Base-by-base conservation (phyloP, 2,113 vertebrate genomes). In the Mionectes macconnelli region DNA sequence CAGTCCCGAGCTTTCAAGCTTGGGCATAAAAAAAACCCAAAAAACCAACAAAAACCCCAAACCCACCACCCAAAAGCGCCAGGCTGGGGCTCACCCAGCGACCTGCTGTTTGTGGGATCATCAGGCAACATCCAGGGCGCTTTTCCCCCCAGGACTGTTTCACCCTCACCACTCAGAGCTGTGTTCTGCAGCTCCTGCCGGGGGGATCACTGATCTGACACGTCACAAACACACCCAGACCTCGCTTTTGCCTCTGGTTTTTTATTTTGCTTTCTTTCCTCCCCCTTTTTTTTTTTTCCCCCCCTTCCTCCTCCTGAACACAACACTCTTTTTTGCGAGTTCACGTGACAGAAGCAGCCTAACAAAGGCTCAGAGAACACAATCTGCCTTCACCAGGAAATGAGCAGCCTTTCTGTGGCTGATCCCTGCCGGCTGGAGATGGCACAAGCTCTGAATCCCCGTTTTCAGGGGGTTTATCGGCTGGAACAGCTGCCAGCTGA, bases 71-170 rank as follows among this genome's bases (percentile, higher is more conserved):
- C 59, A 31, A 2, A 2, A 53, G 56, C 4, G 42, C 3, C 60
- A 19, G 78, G 33, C 20, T 25, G 6, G 20, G 64, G 45, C 3
- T 18, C 39, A 6, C 2, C 44, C 15, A 53, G 63, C 25, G 27
- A 27, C 50, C 56, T 30, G 72, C 45, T 12, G 17, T 1, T 6
- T 4, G 55, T 3, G 28, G 59, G 13, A n/a, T n/a, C n/a, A n/a
- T n/a, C n/a, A n/a, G n/a, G 70, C n/a, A 7, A 8, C 0, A 18
- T 3, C 44, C 67, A 24, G 44, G 7, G 14, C 1, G 1, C 2
- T 23, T 59, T 77, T 8, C 57, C 4, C 9, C 1, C 20, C 15
- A 4, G 23, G 22, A 30, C 2, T 22, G 20, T 4, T 70, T 13
- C 15, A 14, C 8, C 3, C 6, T 18, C 44, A 9, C 6, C 24